Evolutionary conservation across 2,113 vertebrate species (phyloP), one percentile per base, ranked within the genome.

Genomic region (Mormyrus iriodes): DNA sequence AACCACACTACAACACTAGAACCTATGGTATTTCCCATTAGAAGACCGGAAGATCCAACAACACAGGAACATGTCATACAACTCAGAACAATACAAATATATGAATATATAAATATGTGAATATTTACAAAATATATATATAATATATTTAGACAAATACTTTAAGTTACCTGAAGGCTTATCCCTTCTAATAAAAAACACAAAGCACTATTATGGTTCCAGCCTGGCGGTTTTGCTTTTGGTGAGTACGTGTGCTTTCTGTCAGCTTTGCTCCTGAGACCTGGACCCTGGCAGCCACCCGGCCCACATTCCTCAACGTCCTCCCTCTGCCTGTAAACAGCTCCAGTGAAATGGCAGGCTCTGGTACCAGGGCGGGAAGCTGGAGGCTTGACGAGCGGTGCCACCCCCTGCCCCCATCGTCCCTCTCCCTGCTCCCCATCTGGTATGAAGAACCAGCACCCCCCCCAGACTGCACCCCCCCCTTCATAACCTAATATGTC

Each of bases 31-130:
- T 53, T 17, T 53, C n/a, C 44, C 51, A 53, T 53, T 53, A 52
- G n/a, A 15, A 55, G 17, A 39, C 53, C 24, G 24, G 65, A 61
- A 42, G 5, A 42, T 61, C 13, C 31, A 87, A 86, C 39, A 85
- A 85, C 15, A 24, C 61, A 79, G 44, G 44, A 58, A 88, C 17
- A 61, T 76, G 55, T 79, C 83, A 85, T 83, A 89, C 48, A 88
- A 86, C 27, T 55, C 87, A 52, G 88, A 88, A 76, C 55, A 92
- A 42, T 89, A 92, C 86, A 92, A 42, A 89, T 27, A 84, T 58
- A 91, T 86, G 90, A 89, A 91, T 91, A 92, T 92, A 93, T 92
- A 93, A 92, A 94, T 93, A 94, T 92, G 85, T 89, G 91, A 88
- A 42, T 93, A 94, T 92, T 92, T 92, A 94, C 93, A 94, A 91